A percentile compares a stretch with the other conserved stretches of the same genome.
These are phyloP conservation scores for Channallabes apus DNA, from an alignment of 2,797 vertebrate species.

Conservation along the genomic window DNA sequence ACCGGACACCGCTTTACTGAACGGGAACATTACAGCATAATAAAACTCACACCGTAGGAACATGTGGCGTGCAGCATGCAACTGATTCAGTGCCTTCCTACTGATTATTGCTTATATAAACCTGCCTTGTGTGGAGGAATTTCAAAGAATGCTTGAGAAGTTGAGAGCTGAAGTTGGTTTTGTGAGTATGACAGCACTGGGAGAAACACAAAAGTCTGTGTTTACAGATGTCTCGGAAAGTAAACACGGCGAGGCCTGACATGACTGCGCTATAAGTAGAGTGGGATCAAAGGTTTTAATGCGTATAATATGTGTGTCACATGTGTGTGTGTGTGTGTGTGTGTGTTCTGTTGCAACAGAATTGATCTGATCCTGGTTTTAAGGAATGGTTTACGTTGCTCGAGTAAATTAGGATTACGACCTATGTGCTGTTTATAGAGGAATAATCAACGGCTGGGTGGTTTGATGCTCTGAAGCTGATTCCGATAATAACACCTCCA, in stretches of 20 bases:
- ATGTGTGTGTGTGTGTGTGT: not conserved
- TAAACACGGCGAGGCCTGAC: not conserved
- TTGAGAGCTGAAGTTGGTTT: not conserved
- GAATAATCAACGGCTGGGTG: not conserved
- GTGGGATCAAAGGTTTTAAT: constrained; percentile 1
- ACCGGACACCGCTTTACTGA: constrained; percentile 79
- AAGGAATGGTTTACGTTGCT: not conserved
- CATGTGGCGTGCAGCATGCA: not conserved
- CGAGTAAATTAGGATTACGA: not conserved
- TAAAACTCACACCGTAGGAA: not conserved
- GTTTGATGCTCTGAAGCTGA: not conserved
- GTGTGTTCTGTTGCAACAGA: not conserved
- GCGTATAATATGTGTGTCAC: not conserved
- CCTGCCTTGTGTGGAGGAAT: not conserved
- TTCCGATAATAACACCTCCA: not conserved
- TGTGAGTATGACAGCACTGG: not conserved
- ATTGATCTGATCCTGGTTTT: not conserved
- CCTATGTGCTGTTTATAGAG: not conserved
- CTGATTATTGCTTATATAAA: constrained; percentile 20
- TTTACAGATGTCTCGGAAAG: constrained; percentile 20
- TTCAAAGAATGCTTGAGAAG: not conserved
- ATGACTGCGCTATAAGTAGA: too few species aligned
- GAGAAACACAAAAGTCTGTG: not conserved
- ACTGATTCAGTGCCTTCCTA: not conserved
- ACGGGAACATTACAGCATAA: constrained; percentile 15